Conservation (phyloP, 92 coral and sea anemone genomes). For the Porites evermanni region DNA sequence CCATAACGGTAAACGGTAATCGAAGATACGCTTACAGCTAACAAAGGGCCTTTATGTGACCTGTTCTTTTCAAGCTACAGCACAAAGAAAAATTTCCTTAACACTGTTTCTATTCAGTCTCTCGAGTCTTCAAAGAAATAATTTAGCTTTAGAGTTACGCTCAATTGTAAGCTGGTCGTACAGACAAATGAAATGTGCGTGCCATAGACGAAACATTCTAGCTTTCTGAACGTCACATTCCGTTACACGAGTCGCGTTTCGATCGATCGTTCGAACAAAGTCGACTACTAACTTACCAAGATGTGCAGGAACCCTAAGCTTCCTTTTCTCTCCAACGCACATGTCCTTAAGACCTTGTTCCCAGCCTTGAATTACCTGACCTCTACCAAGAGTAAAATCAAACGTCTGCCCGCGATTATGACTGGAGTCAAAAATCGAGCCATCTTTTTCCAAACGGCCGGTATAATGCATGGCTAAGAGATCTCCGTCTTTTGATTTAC, state of each 20-base stretch:
- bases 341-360: conserved; percentile 94
- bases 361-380: conserved; percentile 97
- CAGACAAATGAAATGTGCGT: background rate
- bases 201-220: background rate
- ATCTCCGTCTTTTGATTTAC: conserved; percentile 78
- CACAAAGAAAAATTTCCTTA: background rate
- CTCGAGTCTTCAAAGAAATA: background rate
- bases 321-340: conserved; percentile 97
- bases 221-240: background rate
- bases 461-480: conserved; percentile 85
- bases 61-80: background rate
- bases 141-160: background rate
- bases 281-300: conserved; percentile 61
- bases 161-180: background rate
- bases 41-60: background rate
- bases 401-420: conserved; percentile 82
- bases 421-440: conserved; percentile 88
- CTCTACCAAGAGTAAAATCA: conserved; percentile 94
- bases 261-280: background rate
- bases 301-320: conserved; percentile 91
- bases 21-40: background rate
- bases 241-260: background rate
- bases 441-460: conserved; percentile 77
- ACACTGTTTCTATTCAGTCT: background rate
- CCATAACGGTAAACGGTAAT: background rate